Evolutionary conservation across 2,888 invertebrate genomes (phyloP), one percentile per base, ranked within the genome.

Genomic region (Chrysomela aeneicollis): DNA sequence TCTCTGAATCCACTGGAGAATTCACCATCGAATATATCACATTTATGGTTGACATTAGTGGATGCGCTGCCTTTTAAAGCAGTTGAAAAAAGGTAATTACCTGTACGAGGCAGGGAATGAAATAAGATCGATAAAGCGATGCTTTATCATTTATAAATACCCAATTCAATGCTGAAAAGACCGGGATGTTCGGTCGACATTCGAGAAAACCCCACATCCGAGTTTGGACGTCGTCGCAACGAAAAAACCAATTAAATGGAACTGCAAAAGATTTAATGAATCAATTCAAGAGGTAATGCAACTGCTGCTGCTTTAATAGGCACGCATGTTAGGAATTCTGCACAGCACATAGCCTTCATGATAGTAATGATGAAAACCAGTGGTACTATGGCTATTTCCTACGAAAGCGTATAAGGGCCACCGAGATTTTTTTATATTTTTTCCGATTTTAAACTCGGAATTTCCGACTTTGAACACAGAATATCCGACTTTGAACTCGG

Each of bases 221-320:
- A 42, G 55, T 55, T 55, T 55, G 55, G 55, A 55, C 37, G 37
- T 8, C 15, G 42, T 37, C 42, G 26, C 35, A 26, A 5, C 26
- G 58, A 61, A 66, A 66, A 64, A 55, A 51, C 22, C 59, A 62
- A 62, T 66, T 62, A 62, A 62, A 50, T 26, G 51, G 59, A 42
- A 59, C 52, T 49, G 66, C 51, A 51, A 59, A 51, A 59, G 66
- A 66, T 66, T 66, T 62, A 66, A 62, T 62, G 59, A 66, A 49
- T 66, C 62, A 59, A 62, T 66, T 64, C 26, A 37, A 46, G 22
- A 49, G 46, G 54, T 54, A 59, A 55, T 59, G 63, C 49, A 59
- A 54, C 54, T 59, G 63, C 37, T 49, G 54, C 54, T 54, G 63
- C 59, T 59, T 59, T 59, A 63, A 63, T 63, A 22, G 30, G 49